These are phyloP conservation scores for Bimastos eiseni DNA, from an alignment of 2,888 invertebrate species.

Conservation along the genomic window DNA sequence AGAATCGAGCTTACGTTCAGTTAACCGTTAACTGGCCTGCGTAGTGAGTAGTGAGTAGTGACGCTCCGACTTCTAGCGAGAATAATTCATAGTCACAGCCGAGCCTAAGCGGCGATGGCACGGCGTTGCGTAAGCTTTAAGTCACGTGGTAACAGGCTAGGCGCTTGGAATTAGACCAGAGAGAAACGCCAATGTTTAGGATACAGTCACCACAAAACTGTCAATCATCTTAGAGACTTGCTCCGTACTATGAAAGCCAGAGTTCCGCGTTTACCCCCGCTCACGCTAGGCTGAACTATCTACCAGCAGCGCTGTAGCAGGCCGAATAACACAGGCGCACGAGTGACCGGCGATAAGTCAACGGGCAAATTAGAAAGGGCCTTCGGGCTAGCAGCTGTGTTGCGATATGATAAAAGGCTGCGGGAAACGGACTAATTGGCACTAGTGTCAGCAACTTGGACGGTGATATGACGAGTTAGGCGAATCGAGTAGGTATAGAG, in stretches of 20 bases:
- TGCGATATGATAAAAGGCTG: neutral
- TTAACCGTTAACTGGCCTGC: neutral
- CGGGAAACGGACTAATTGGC: neutral
- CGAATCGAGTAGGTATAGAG: neutral
- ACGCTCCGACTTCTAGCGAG: neutral
- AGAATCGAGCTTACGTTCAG: neutral
- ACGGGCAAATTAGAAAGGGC: neutral
- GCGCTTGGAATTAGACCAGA: neutral
- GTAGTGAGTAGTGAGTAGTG: no score
- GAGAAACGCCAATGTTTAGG: neutral
- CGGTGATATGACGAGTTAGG: neutral
- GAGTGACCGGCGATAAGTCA: neutral
- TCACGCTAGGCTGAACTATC: neutral
- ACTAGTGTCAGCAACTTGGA: neutral
- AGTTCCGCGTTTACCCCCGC: neutral
- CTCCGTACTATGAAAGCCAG: neutral
- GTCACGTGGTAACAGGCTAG: neutral
- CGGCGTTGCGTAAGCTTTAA: neutral
- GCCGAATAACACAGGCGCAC: neutral
- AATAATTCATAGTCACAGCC: neutral
- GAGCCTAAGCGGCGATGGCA: neutral
- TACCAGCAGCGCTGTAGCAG: neutral
- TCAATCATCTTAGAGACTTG: neutral
- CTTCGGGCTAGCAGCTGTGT: neutral
- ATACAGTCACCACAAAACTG: neutral